A percentile compares a stretch with the other conserved stretches of the same genome.
phyloP scores from a whole-genome alignment of 1,140 invertebrate species.

The Forficula auricularia region DNA sequence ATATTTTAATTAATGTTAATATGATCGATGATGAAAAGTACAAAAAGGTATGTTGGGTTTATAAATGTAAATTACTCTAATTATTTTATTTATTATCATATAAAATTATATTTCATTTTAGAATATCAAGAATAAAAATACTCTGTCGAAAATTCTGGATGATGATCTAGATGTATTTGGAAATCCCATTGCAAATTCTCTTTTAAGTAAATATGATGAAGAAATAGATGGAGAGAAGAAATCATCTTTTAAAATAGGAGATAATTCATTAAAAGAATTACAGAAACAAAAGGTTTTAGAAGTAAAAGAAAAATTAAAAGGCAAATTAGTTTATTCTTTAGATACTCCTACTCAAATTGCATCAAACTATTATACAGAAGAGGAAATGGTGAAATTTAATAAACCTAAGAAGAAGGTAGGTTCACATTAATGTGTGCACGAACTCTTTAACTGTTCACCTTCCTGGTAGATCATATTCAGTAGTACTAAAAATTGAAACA shows the following conservation, averaged over 20 bases:
- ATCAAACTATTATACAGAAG: constrained; percentile 72
- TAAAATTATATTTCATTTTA: constrained; percentile 20
- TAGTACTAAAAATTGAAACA: no score
- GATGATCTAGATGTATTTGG: constrained; percentile 63
- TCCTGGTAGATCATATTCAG: no score
- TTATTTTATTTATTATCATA: neutral
- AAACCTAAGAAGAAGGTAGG: constrained; percentile 80
- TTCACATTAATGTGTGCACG: no score
- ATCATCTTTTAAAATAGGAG: constrained; percentile 54
- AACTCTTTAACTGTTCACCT: no score
- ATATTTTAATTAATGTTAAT: constrained; percentile 91
- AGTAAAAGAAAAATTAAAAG: constrained; percentile 26
- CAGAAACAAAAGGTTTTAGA: constrained; percentile 25
- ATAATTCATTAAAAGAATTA: constrained; percentile 29
- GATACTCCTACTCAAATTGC: constrained; percentile 50
- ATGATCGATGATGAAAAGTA: constrained; percentile 84
- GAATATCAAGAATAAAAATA: constrained; percentile 68
- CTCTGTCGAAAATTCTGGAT: no score
- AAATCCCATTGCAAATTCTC: constrained; percentile 42
- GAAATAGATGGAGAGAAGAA: constrained; percentile 69
- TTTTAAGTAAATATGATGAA: constrained; percentile 90
- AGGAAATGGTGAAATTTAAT: constrained; percentile 77
- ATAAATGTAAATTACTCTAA: neutral
- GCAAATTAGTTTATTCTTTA: constrained; percentile 58
- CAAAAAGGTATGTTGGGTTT: constrained; percentile 40